A percentile compares a stretch with the other conserved stretches of the same genome.
These are phyloP conservation scores for Caenorhabditis doughertyi DNA, from an alignment of 2,888 invertebrate species.

Conservation along the genomic window DNA sequence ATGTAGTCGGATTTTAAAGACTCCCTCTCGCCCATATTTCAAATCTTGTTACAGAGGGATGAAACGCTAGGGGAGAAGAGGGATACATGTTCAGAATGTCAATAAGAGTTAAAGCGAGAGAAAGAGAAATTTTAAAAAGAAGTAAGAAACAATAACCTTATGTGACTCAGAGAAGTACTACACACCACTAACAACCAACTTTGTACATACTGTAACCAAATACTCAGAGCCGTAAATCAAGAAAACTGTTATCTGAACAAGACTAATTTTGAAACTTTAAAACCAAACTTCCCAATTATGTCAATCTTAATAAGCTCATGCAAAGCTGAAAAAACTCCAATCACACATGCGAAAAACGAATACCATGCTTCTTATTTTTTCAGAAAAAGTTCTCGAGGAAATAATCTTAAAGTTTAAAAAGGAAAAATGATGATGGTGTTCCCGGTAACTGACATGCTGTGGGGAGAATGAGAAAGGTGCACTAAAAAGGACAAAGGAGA, in stretches of 20 bases:
- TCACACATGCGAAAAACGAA: neutral
- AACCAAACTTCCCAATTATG: neutral
- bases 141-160: slow-evolving; percentile 1
- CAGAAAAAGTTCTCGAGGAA: neutral
- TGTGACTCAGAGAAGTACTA: neutral
- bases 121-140: neutral
- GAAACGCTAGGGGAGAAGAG: slow-evolving; percentile 9
- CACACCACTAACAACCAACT: neutral
- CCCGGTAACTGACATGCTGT: slow-evolving; percentile 57
- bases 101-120: neutral
- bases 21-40: slow-evolving; percentile 47
- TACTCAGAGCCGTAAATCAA: neutral
- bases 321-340: neutral
- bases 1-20: slow-evolving; percentile 14
- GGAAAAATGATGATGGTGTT: slow-evolving; percentile 21
- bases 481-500: slow-evolving; percentile 41
- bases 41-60: slow-evolving; percentile 36
- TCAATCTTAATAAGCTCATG: neutral
- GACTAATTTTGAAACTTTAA: too few relatives aligned
- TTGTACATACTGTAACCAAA: neutral
- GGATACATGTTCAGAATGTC: neutral
- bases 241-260: neutral
- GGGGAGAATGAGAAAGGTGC: slow-evolving; percentile 6
- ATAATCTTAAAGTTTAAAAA: neutral
- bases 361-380: neutral